Base-by-base conservation (phyloP, 2,113 vertebrate genomes). In the Trichechus manatus region DNA sequence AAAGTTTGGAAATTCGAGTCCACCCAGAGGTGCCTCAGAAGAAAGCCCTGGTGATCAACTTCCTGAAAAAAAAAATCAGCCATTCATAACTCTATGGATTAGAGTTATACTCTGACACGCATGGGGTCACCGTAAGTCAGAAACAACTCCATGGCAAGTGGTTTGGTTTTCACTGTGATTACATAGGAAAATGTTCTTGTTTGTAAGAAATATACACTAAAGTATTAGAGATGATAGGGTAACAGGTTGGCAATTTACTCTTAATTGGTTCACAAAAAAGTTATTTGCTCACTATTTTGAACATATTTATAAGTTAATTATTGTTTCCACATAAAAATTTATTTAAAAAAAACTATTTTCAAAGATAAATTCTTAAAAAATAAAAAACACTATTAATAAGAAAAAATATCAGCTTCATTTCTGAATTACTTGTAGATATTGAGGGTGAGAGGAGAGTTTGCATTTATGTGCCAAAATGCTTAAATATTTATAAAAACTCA, bases 271-370 rank as follows among this genome's bases (percentile, higher is more conserved):
- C n/a, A 50, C 5, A 47, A 47, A 47, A 89, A 75, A 39, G 33
- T 80, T 36, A 87, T 77, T 92, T 61, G 5, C 77, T 22, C 22
- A 31, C 10, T 56, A n/a, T 50, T 83, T 91, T 75, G 2, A 77
- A 91, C 10, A 17, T 92, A 89, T 72, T 53, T 82, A 0, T 83
- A 93, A 83, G 47, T 70, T 70, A 70, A n/a, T 91, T 4, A 59
- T 78, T 94, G 20, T 89, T 94, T 80, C 59, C 79, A 50, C 4
- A 80, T 68, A 59, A 44, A 92, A 86, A 36, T 20, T n/a, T 61
- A 72, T 89, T 89, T 63, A 17, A 19, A 92, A 93, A 93, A 70
- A 47, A 17, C 6, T 23, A 72, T 63, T 95, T 95, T 87, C 17
- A 63, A 75, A 63, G 6, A 86, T 15, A 47, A 50, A 87, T 29